Conservation (phyloP, 2,797 vertebrate genomes). For the Cuniculus paca region DNA sequence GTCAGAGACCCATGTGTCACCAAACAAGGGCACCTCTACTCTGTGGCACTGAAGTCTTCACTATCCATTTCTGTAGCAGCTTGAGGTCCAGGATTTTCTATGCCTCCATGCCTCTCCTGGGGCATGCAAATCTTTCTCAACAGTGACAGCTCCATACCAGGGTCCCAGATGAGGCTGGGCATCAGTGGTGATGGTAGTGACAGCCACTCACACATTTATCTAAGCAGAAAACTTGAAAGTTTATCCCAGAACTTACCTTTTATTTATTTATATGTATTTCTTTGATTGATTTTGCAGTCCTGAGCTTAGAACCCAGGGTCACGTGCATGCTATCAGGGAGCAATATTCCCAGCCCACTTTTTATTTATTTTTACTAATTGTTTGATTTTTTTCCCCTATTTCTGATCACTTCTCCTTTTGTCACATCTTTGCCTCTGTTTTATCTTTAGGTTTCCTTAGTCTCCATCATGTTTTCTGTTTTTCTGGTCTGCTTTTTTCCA, state of each 20-base stretch:
- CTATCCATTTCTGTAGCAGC: neutral
- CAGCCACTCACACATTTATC: neutral
- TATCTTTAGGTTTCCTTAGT: neutral
- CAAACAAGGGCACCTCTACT: neutral
- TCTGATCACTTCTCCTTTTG: neutral
- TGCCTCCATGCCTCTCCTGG: neutral
- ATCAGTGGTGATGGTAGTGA: fast-evolving
- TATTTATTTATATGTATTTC: neutral
- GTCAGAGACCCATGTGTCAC: neutral
- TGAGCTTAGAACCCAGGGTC: neutral
- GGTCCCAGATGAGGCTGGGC: no score
- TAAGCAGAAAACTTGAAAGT: neutral
- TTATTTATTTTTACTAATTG: neutral
- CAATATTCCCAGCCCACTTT: neutral
- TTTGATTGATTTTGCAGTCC: neutral
- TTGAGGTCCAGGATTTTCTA: neutral
- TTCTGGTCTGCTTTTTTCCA: neutral
- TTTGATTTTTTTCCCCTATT: neutral
- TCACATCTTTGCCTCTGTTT: neutral
- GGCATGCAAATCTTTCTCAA: neutral
- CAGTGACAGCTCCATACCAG: neutral
- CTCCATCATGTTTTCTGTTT: neutral
- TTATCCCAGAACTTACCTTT: neutral
- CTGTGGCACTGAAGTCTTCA: neutral
- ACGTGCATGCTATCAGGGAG: no score